phyloP scores from a whole-genome alignment of 1,140 invertebrate species.

The Leptinotarsa lineolata region DNA sequence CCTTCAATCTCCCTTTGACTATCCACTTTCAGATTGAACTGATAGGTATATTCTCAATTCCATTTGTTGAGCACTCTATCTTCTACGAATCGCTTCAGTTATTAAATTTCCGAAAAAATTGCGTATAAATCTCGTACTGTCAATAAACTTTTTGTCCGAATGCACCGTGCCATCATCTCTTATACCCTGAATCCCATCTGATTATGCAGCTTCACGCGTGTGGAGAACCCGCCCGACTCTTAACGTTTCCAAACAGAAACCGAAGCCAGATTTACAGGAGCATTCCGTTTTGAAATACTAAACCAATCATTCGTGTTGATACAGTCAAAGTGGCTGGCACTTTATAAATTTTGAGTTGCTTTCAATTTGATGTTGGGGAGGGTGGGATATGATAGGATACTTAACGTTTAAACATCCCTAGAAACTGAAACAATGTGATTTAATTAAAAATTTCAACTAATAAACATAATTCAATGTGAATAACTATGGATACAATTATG shows the following conservation, averaged over 20 bases:
- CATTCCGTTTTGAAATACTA: constrained; percentile 1
- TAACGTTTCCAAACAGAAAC: constrained; percentile 46
- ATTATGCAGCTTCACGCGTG: constrained; percentile 49
- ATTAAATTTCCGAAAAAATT: constrained; percentile 6
- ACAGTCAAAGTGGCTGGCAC: not conserved
- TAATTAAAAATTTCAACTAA: too few relatives aligned
- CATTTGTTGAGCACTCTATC: not conserved
- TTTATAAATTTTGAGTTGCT: too few relatives aligned
- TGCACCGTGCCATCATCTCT: constrained; percentile 31
- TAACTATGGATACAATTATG: too few relatives aligned
- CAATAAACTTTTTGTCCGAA: constrained; percentile 50
- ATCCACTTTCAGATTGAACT: too few relatives aligned
- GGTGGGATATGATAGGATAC: too few relatives aligned
- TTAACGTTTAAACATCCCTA: too few relatives aligned
- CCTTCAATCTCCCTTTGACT: too few relatives aligned
- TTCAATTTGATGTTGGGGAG: too few relatives aligned
- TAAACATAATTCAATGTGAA: too few relatives aligned
- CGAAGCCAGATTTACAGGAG: constrained; percentile 40
- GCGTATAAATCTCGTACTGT: constrained; percentile 20
- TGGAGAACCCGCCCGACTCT: constrained; percentile 41
- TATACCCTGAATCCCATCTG: constrained; percentile 42
- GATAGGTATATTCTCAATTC: not conserved
- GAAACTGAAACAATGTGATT: too few relatives aligned
- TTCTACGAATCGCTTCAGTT: not conserved
- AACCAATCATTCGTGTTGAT: not conserved